Evolutionary conservation across 1,140 invertebrate species (phyloP).

Genomic region (Drosophila nigromelanica): DNA sequence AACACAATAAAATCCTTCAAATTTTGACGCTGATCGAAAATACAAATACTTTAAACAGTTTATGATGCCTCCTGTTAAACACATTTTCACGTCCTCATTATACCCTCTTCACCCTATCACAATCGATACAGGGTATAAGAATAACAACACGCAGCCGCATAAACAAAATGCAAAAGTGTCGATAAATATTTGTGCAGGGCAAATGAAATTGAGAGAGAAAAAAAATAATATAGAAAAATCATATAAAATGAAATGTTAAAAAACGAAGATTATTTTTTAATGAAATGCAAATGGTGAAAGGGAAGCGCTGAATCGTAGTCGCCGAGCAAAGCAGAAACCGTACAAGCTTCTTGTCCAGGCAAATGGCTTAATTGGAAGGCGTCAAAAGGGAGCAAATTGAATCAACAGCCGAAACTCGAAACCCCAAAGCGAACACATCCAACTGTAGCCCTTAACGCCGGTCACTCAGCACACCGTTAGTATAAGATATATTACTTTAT

Average conservation of each 20-base stretch:
- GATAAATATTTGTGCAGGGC: constrained; percentile 62
- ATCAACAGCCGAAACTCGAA: constrained; percentile 33
- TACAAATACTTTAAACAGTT: too few species aligned
- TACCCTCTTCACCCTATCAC: not conserved
- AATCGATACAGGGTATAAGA: constrained; percentile 1
- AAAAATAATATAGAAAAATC: constrained; percentile 37
- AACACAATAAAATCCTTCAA: too few species aligned
- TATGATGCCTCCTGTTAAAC: too few species aligned
- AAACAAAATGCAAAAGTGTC: constrained; percentile 48
- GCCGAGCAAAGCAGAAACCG: constrained; percentile 6
- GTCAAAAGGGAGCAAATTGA: constrained; percentile 51
- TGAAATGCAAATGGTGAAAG: constrained; percentile 41
- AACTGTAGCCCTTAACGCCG: not conserved
- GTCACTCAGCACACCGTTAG: constrained; percentile 28
- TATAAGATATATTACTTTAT: constrained; percentile 26
- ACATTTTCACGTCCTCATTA: too few species aligned
- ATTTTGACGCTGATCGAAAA: too few species aligned
- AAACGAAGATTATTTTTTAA: constrained; percentile 21
- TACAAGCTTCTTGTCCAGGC: constrained; percentile 2
- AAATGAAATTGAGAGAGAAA: constrained; percentile 53
- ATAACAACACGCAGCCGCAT: constrained; percentile 35
- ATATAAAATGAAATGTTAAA: constrained; percentile 36
- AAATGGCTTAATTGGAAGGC: constrained; percentile 49
- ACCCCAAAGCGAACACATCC: constrained; percentile 20
- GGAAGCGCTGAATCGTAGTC: not conserved